Evolutionary conservation across 2,113 vertebrate species (phyloP).

Genomic region (Rhynchopsitta pachyrhyncha): DNA sequence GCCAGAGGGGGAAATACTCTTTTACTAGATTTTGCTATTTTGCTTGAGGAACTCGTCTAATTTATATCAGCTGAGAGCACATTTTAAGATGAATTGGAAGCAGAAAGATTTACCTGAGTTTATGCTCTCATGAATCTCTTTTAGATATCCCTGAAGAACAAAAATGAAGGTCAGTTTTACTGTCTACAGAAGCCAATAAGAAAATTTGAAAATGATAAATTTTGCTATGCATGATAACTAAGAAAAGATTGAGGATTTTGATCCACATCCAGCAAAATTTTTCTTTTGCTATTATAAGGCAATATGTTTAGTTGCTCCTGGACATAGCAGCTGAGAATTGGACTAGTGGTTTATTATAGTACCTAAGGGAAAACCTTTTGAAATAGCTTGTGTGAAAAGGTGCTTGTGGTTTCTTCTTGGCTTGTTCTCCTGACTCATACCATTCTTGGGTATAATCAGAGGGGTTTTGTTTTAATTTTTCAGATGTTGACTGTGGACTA

Average conservation of each 20-base stretch:
- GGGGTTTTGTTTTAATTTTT: neutral
- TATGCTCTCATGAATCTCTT: neutral
- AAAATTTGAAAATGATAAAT: neutral
- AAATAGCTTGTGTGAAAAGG: neutral
- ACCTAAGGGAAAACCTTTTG: neutral
- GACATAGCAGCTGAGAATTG: neutral
- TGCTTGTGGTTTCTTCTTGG: neutral
- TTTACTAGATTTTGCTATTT: neutral
- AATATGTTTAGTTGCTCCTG: neutral
- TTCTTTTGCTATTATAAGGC: neutral
- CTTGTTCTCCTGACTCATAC: rapidly evolving
- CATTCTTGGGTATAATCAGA: neutral
- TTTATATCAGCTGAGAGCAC: neutral
- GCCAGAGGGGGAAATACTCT: neutral
- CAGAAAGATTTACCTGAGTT: neutral
- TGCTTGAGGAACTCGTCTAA: neutral
- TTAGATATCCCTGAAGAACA: neutral
- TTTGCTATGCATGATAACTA: neutral
- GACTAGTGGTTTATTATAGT: neutral
- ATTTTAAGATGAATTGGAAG: neutral
- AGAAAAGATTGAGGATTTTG: neutral
- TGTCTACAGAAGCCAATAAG: neutral
- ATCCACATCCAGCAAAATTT: neutral
- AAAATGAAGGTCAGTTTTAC: neutral
- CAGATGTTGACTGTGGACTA: neutral